Conservation (phyloP, 2,888 invertebrate genomes). For the Spicauda simplicius region DNA sequence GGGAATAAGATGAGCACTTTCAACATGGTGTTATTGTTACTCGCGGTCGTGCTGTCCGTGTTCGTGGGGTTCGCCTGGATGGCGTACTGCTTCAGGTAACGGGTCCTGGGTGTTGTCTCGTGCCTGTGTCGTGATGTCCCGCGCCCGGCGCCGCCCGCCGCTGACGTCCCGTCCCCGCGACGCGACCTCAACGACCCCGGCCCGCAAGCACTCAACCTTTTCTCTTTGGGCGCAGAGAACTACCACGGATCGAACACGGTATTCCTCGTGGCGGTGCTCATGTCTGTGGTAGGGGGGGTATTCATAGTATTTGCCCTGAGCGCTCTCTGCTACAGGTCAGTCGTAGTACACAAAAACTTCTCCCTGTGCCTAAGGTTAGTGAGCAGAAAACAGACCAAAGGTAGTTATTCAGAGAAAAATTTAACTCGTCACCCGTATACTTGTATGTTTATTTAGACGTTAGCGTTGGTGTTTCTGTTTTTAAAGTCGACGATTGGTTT, state of each 20-base stretch:
- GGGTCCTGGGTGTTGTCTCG: slow-evolving; percentile 79
- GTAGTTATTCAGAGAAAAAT: slow-evolving; percentile 83
- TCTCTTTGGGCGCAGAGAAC: slow-evolving; percentile 91
- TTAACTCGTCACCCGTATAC: slow-evolving; percentile 84
- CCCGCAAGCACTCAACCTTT: slow-evolving; percentile 64
- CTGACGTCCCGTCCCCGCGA: slow-evolving; percentile 56
- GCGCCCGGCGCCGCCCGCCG: slow-evolving; percentile 64
- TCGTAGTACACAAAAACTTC: slow-evolving; percentile 99
- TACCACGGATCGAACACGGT: slow-evolving; percentile 99
- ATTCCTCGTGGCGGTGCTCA: slow-evolving; percentile 98
- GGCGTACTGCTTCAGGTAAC: slow-evolving; percentile 97
- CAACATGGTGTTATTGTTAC: slow-evolving; percentile 96
- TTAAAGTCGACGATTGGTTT: slow-evolving; percentile 79
- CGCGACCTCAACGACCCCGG: slow-evolving; percentile 53
- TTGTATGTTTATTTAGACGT: slow-evolving; percentile 84
- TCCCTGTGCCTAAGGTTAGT: slow-evolving; percentile 99
- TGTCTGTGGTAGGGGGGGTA: slow-evolving; percentile 99
- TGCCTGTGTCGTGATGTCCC: slow-evolving; percentile 69
- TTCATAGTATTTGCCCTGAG: slow-evolving; percentile 99
- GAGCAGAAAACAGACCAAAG: slow-evolving; percentile 93
- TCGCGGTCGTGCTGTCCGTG: slow-evolving; percentile 96
- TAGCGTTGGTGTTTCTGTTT: slow-evolving; percentile 83
- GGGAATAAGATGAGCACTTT: slow-evolving; percentile 94
- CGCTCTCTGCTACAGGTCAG: slow-evolving; percentile 99
- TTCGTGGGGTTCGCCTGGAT: slow-evolving; percentile 98